These are phyloP conservation scores for Apodemus agrarius DNA, from an alignment of 2,797 vertebrate species.

Conservation along the genomic window DNA sequence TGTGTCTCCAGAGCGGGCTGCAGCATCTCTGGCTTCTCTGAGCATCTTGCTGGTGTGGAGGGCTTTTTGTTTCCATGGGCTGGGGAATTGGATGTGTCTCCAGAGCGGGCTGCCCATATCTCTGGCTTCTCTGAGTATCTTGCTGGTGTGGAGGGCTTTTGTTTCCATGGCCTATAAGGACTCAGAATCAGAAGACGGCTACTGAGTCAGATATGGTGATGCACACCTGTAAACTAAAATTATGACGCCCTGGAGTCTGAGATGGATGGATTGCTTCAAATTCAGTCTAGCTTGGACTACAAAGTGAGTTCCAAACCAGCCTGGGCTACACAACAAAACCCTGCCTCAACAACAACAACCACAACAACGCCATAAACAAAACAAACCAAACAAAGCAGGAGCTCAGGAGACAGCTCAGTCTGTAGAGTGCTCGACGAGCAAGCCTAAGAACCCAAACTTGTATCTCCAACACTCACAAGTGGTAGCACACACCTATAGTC, in stretches of 20 bases:
- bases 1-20: conserved; percentile 92
- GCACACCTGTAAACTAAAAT: no score
- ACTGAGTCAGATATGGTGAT: conserved; percentile 67
- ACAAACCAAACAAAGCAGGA: not conserved
- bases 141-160: conserved; percentile 94
- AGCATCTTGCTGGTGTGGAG: conserved; percentile 96
- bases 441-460: not conserved
- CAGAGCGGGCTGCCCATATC: conserved; percentile 94
- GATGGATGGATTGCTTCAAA: not conserved
- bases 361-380: no score
- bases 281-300: not conserved
- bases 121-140: conserved; percentile 93
- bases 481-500: not conserved
- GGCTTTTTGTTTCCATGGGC: no score
- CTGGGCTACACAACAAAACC: not conserved
- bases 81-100: conserved; percentile 91
- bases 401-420: no score
- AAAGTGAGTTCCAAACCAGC: not conserved
- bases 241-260: not conserved
- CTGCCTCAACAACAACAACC: not conserved
- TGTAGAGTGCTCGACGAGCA: no score
- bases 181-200: conserved; percentile 89
- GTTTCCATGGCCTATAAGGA: conserved; percentile 87
- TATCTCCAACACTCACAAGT: no score
- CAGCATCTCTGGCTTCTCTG: conserved; percentile 93